Percentiles rank a stretch among this genome's conserved stretches.
Conservation (phyloP, 2,113 vertebrate genomes). For the Clarias batrachus region DNA sequence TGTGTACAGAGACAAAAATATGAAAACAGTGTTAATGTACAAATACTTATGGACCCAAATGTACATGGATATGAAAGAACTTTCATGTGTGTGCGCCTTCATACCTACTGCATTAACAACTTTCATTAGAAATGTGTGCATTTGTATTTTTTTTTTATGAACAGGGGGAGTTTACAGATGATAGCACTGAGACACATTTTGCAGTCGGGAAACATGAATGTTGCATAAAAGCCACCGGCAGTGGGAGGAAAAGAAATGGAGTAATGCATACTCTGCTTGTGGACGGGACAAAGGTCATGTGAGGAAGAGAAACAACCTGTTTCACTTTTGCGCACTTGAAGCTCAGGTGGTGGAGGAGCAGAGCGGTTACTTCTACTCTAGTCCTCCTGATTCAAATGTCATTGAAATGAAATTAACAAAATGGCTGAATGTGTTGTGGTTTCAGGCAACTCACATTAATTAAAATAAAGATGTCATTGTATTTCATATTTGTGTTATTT, state of each 20-base stretch:
- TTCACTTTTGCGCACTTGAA: not conserved
- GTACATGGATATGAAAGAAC: not conserved
- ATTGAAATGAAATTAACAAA: not conserved
- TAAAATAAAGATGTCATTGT: not conserved
- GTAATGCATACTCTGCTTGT: slow-evolving; percentile 85
- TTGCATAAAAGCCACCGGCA: slow-evolving; percentile 85
- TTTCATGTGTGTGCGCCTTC: not conserved
- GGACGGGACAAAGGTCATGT: slow-evolving; percentile 77
- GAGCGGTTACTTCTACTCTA: not conserved
- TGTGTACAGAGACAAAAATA: no score
- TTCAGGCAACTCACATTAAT: not conserved
- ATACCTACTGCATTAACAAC: not conserved
- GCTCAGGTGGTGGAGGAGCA: not conserved
- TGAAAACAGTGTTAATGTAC: no score
- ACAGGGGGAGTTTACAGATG: slow-evolving; percentile 93
- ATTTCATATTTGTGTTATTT: not conserved
- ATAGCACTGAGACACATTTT: slow-evolving; percentile 91
- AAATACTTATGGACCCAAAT: no score
- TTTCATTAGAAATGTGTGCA: not conserved
- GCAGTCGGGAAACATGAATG: slow-evolving; percentile 79
- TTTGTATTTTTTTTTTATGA: slow-evolving; percentile 9
- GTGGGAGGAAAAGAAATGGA: slow-evolving; percentile 80
- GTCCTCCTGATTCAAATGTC: not conserved
- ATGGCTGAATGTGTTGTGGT: not conserved
- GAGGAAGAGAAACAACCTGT: slow-evolving; percentile 56